Percentiles rank a stretch among this genome's conserved stretches.
Conservation (phyloP, 2,888 invertebrate species). For the Ectemnius continuus region DNA sequence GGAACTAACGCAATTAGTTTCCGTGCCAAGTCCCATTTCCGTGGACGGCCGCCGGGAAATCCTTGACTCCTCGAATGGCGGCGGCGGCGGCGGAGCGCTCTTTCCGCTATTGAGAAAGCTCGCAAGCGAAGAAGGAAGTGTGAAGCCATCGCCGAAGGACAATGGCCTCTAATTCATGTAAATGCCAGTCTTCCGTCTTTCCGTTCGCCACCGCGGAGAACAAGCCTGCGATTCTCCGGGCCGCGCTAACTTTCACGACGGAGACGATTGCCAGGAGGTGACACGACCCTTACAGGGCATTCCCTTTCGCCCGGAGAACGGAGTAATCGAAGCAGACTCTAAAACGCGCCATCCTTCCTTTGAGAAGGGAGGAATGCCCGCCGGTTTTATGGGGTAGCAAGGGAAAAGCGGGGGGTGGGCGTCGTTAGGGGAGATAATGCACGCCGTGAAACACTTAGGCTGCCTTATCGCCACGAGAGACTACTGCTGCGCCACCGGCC, state of each 20-base stretch:
- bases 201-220: not conserved
- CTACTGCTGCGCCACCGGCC: not conserved
- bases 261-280: too few species aligned
- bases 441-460: conserved; percentile 30
- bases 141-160: not conserved
- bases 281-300: too few species aligned
- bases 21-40: not conserved
- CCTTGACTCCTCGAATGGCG: too few species aligned
- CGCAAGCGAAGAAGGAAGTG: too few species aligned
- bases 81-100: too few species aligned
- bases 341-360: conserved; percentile 14
- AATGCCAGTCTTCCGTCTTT: conserved; percentile 33
- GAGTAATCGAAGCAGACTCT: too few species aligned
- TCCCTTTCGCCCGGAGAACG: too few species aligned
- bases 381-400: conserved; percentile 26
- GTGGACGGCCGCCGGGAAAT: not conserved
- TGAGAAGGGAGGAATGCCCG: not conserved
- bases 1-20: conserved; percentile 2
- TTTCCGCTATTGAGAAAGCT: too few species aligned
- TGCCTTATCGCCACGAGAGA: conserved; percentile 24
- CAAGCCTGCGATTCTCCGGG: too few species aligned
- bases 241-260: too few species aligned
- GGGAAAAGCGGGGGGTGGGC: conserved; percentile 11
- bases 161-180: conserved; percentile 42
- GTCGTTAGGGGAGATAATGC: conserved; percentile 38